Evolutionary conservation across 2,797 vertebrate genomes (phyloP).

Genomic region (Oryzias dopingdopingensis): DNA sequence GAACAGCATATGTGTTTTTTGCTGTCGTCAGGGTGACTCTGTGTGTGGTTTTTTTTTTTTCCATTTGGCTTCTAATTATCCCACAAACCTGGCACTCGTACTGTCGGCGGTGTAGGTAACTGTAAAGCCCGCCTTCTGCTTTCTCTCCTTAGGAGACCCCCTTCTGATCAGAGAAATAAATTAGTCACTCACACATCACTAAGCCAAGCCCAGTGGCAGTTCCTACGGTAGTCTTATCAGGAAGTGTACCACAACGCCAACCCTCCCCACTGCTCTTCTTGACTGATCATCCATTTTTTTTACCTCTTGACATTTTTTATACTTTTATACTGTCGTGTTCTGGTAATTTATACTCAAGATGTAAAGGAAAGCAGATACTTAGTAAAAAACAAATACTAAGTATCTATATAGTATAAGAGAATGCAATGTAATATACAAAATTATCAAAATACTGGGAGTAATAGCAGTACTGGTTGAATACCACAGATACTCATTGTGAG

Average conservation of each 20-base stretch:
- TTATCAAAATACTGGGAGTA: no score
- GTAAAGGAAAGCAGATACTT: background rate
- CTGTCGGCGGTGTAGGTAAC: constrained; percentile 18
- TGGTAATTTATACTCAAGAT: background rate
- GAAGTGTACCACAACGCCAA: constrained; percentile 45
- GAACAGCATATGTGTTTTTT: constrained; percentile 57
- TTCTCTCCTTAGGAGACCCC: constrained; percentile 45
- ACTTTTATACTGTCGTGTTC: constrained; percentile 1
- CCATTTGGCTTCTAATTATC: constrained; percentile 54
- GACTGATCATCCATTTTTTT: constrained; percentile 6
- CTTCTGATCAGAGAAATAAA: constrained; percentile 40
- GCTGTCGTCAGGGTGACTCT: constrained; percentile 36
- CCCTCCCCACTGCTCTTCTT: constrained; percentile 28
- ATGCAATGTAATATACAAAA: no score
- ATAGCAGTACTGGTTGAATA: no score
- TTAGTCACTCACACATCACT: constrained; percentile 25
- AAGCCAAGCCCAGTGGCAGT: constrained; percentile 37
- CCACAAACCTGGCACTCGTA: constrained; percentile 48
- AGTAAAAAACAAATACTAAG: background rate
- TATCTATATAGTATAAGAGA: no score
- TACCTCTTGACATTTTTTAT: background rate
- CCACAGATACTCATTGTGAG: no score
- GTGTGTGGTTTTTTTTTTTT: constrained; percentile 54
- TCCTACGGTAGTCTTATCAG: constrained; percentile 51
- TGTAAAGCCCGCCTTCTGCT: constrained; percentile 52